These are phyloP conservation scores for Euphonia xanthogaster DNA, from an alignment of 2,797 vertebrate genomes.

Conservation along the genomic window DNA sequence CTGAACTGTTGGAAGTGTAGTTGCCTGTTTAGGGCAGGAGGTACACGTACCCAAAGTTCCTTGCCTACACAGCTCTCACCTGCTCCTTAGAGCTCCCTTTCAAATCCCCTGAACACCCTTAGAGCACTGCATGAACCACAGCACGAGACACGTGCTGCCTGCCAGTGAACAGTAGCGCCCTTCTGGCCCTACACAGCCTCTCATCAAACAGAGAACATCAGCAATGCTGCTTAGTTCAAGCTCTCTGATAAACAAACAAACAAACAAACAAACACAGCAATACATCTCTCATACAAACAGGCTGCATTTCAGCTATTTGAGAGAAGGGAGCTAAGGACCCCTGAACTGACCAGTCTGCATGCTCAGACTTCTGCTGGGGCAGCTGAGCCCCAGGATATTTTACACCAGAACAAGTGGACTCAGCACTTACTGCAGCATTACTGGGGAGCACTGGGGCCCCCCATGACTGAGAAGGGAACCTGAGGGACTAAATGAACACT, in stretches of 20 bases:
- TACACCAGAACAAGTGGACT: neutral
- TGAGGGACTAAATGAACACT: neutral
- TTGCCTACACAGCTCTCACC: neutral
- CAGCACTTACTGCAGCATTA: neutral
- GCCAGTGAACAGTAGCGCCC: neutral
- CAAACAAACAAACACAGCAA: neutral
- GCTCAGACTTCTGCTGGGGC: neutral
- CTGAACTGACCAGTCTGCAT: neutral
- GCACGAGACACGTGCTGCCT: neutral
- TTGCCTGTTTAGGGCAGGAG: neutral
- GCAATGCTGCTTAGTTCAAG: neutral
- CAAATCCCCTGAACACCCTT: neutral
- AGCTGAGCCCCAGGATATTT: neutral
- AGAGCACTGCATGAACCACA: neutral
- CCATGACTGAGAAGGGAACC: neutral
- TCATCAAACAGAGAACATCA: neutral
- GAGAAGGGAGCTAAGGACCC: neutral
- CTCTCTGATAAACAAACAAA: neutral
- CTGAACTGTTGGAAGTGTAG: neutral
- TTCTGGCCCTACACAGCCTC: neutral
- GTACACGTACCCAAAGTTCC: rapidly evolving
- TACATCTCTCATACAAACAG: neutral
- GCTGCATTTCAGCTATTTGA: neutral
- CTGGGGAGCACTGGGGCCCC: neutral
- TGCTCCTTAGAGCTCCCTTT: neutral